Evolutionary conservation across 2,113 vertebrate species (phyloP).

Genomic region (Aspiorhynchus laticeps): DNA sequence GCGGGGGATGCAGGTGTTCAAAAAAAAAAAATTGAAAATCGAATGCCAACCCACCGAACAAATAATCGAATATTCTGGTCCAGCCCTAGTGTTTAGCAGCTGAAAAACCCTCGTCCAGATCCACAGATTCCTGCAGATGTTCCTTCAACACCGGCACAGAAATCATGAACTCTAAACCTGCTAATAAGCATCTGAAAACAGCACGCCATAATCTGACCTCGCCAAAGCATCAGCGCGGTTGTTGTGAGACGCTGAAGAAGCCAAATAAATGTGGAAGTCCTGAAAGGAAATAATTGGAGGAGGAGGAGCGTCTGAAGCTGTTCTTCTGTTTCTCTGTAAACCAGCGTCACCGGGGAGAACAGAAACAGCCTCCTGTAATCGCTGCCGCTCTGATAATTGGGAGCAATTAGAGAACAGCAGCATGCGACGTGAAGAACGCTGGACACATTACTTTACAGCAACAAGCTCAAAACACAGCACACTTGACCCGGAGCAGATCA

Average conservation of each 20-base stretch:
- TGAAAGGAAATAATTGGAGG: slow-evolving; percentile 25
- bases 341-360: slow-evolving; percentile 1
- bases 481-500: no score
- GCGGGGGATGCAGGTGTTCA: no score
- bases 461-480: no score
- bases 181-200: background rate
- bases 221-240: no score
- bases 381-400: slow-evolving; percentile 10
- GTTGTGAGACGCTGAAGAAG: background rate
- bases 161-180: background rate
- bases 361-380: background rate
- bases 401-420: slow-evolving; percentile 23
- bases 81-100: no score
- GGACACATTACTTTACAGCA: no score
- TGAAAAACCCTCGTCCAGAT: no score
- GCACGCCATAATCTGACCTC: background rate
- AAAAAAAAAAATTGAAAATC: no score
- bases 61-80: no score
- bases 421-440: background rate
- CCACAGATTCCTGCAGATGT: background rate
- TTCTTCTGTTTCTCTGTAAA: slow-evolving; percentile 10
- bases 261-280: background rate
- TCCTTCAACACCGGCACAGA: background rate
- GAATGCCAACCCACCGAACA: no score
- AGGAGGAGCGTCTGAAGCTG: background rate